Base-by-base conservation (phyloP, 2,113 vertebrate genomes). In the Ondatra zibethicus region DNA sequence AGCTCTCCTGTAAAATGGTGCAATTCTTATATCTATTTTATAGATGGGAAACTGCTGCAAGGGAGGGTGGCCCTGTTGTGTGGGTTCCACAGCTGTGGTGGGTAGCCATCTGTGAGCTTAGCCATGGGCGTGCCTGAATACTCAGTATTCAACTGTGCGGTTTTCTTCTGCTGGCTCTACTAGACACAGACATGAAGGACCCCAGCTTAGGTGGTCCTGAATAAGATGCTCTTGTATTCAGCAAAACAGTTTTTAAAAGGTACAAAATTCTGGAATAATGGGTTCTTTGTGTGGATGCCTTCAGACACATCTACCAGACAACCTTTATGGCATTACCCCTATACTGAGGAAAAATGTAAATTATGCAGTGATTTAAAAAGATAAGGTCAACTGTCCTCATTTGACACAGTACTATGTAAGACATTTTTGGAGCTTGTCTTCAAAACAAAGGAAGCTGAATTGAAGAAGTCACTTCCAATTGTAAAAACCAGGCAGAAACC, bases 361-460 rank as follows among this genome's bases (percentile, higher is more conserved):
- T 84, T 85, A 91, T 65, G 31, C 93, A 82, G 25, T 78, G 84
- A 91, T 82, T 95, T 27, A 88, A 70, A 70, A 87, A 92, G 45
- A 4, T 75, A 78, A 77, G 92, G 11, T 85, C 31, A 75, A 9
- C n/a, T 94, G 31, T 11, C 7, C 42, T 6, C 6, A 63, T 68
- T 93, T 88, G 82, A 31, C 33, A 78, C 9, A 92, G 31, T 36
- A n/a, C 47, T 45, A 10, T 76, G 76, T 91, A 63, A 90, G 73
- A 9, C 45, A 84, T 80, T 94, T 95, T 95, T 87, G 90, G 95
- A 89, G 42, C 29, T 77, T 78, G 25, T 12, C 70, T 96, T 96
- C 42, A 75, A 93, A 91, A 97, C 90, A 97, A 97, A 97, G 86
- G 86, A 92, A 96, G 61, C 73, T 77, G 52, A 94, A 25, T 16